Percentiles rank a stretch among this genome's conserved stretches.
Evolutionary conservation across 2,797 vertebrate genomes (phyloP).

Genomic region (Martes flavigula): DNA sequence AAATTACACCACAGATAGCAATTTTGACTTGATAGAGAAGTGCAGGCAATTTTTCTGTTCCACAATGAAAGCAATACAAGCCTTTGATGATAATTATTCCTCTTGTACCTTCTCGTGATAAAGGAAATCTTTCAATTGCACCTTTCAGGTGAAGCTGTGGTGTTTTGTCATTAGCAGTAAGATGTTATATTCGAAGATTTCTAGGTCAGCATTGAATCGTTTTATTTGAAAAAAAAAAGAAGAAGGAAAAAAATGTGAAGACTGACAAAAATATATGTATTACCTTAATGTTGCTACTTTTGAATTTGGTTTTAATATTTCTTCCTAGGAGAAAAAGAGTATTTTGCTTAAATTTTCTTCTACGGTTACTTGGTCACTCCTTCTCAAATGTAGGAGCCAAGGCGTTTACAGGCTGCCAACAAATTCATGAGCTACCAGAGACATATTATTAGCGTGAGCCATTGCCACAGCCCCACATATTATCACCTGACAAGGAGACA

Average conservation of each 20-base stretch:
- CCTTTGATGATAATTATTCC: constrained; percentile 67
- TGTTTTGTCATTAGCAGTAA: constrained; percentile 34
- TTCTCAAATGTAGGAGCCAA: background rate
- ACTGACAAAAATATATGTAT: background rate
- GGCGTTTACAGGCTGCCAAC: constrained; percentile 11
- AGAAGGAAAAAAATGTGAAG: background rate
- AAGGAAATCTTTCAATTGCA: constrained; percentile 55
- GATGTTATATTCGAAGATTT: constrained; percentile 17
- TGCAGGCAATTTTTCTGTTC: background rate
- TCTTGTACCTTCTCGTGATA: constrained; percentile 46
- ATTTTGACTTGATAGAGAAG: constrained; percentile 52
- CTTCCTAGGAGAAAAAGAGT: background rate
- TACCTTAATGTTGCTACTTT: background rate
- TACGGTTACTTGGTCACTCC: background rate
- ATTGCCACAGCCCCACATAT: background rate
- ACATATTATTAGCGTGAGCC: background rate
- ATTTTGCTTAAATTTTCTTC: constrained; percentile 36
- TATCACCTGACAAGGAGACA: background rate
- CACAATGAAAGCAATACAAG: background rate
- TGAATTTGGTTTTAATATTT: constrained; percentile 35
- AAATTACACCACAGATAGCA: constrained; percentile 51
- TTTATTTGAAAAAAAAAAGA: background rate
- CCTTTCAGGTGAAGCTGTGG: constrained; percentile 25
- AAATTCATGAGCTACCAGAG: background rate
- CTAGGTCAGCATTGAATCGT: background rate